Percentiles rank a stretch among this genome's conserved stretches.
phyloP scores from a whole-genome alignment of 2,113 vertebrate genomes.

The Takifugu bimaculatus region DNA sequence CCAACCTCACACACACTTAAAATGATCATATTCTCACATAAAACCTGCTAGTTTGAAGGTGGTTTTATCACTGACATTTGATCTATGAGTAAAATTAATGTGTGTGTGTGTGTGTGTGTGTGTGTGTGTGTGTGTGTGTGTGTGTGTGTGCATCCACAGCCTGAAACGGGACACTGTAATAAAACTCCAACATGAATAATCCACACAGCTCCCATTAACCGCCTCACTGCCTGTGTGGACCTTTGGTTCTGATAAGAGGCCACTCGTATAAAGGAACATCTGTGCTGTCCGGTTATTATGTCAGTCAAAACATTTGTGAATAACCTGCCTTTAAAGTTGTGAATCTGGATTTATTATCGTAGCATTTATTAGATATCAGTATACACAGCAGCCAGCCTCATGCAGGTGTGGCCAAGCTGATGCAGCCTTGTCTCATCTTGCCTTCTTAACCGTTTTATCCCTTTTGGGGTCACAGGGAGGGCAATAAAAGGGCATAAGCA shows the following conservation, averaged over 20 bases:
- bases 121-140: not conserved
- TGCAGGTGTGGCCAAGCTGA: too few relatives aligned
- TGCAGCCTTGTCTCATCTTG: too few relatives aligned
- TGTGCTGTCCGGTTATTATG: not conserved
- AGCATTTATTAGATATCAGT: not conserved
- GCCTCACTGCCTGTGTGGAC: constrained; percentile 47
- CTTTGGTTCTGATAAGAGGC: constrained; percentile 6
- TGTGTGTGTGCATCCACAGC: not conserved
- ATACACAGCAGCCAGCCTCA: too few relatives aligned
- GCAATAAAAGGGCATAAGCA: too few relatives aligned
- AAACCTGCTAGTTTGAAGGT: too few relatives aligned
- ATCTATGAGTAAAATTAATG: not conserved
- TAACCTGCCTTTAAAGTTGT: not conserved
- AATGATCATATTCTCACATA: too few relatives aligned
- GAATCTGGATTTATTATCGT: not conserved
- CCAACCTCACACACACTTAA: too few relatives aligned
- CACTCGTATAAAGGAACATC: too few relatives aligned
- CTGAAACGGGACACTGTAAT: constrained; percentile 42
- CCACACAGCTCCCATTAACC: constrained; percentile 61
- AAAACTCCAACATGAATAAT: constrained; percentile 68
- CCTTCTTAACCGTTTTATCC: too few relatives aligned
- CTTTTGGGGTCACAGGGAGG: too few relatives aligned
- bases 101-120: not conserved
- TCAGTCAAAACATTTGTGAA: not conserved
- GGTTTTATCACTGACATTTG: constrained; percentile 1